Evolutionary conservation across 2,888 invertebrate genomes (phyloP), one percentile per base, ranked within the genome.

Genomic region (Lottia scabra): DNA sequence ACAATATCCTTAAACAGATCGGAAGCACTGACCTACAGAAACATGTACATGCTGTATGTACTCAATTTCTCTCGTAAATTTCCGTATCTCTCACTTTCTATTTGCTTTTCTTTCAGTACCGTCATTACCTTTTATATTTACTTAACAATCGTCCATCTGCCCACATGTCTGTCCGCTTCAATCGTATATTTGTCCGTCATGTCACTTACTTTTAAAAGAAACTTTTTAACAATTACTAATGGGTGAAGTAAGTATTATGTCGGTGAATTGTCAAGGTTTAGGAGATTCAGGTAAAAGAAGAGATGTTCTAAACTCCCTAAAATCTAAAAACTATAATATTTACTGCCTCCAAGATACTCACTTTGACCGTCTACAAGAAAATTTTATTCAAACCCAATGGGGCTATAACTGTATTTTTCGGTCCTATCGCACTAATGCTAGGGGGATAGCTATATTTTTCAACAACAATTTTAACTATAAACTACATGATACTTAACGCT

Each of bases 271-370:
- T 23, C 56, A 56, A 56, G 56, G 56, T 19, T 23, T 56, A n/a
- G 56, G 56, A 56, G 19, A 56, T 19, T 56, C 56, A 13, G 56
- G 12, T 13, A 56, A 56, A 23, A 56, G 56, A 56, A 56, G 23
- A 56, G 56, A 56, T 56, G 56, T 56, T n/a, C 19, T 56, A 8
- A 56, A 56, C n/a, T n/a, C 6, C 8, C 56, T 56, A 56, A 56
- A 56, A 16, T 19, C 56, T 10, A 56, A 56, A 56, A 56, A 56
- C 6, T 56, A 56, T 13, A 56, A 56, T n/a, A 56, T 56, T 23
- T 56, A n/a, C 56, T 56, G 56, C 13, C n/a, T 56, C 56, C 56
- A 56, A 56, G 56, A 56, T 23, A 56, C 56, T 10, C 56, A 56
- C 13, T 56, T 56, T n/a, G 19, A 6, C 6, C n/a, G 13, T 19